Evolutionary conservation across 2,888 invertebrate genomes (phyloP).

Genomic region (Rotaria sp.): DNA sequence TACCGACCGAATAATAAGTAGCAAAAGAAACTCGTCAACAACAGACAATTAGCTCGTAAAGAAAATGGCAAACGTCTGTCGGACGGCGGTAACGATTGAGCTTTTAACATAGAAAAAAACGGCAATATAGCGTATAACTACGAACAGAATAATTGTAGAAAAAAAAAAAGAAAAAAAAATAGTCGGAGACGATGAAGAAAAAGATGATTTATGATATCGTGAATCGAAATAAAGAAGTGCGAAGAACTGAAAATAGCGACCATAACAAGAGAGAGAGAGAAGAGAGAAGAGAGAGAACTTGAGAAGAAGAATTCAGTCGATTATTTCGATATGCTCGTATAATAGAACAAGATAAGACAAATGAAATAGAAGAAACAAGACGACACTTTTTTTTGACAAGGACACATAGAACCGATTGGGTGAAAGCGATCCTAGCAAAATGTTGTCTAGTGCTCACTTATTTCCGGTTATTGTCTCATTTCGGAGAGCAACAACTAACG

Average conservation of each 20-base stretch:
- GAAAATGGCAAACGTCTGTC: background rate
- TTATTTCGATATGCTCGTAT: background rate
- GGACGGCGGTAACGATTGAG: background rate
- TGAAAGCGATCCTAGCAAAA: background rate
- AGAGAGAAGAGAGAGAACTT: background rate
- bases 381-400: conserved; percentile 20
- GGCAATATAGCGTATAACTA: background rate
- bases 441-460: background rate
- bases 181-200: conserved; percentile 19
- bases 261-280: background rate
- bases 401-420: background rate
- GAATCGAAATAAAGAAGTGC: background rate
- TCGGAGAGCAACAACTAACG: background rate
- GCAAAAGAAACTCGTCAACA: background rate
- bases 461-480: background rate
- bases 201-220: background rate
- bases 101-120: background rate
- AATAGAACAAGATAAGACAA: background rate
- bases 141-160: background rate
- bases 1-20: background rate
- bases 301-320: background rate
- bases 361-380: background rate
- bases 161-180: background rate
- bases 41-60: background rate
- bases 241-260: background rate